Evolutionary conservation across 2,113 vertebrate species (phyloP).

Genomic region (Scomber colias): DNA sequence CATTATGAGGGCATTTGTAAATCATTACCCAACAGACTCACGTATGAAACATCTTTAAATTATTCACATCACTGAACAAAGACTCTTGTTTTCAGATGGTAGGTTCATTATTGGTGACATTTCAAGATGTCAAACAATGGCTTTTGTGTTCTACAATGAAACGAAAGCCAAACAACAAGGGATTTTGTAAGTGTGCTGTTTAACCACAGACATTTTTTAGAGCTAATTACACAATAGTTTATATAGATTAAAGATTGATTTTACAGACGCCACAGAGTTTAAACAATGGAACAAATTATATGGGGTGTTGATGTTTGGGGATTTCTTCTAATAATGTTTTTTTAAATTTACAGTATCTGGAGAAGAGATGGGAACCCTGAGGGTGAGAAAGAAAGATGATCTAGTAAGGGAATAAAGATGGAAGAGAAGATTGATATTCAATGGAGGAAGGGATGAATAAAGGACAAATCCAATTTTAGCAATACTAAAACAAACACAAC

Average conservation of each 20-base stretch:
- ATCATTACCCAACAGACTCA: slow-evolving; percentile 60
- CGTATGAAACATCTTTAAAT: slow-evolving; percentile 63
- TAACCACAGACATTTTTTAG: background rate
- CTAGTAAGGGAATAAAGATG: background rate
- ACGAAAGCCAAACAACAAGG: background rate
- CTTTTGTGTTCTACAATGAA: slow-evolving; percentile 10
- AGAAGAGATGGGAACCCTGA: background rate
- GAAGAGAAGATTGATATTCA: background rate
- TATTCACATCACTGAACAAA: slow-evolving; percentile 61
- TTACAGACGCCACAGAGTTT: background rate
- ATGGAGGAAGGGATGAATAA: background rate
- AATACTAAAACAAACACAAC: too few species aligned
- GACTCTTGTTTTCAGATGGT: slow-evolving; percentile 48
- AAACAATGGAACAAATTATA: background rate
- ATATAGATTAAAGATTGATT: background rate
- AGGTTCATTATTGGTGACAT: slow-evolving; percentile 28
- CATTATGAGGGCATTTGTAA: slow-evolving; percentile 31
- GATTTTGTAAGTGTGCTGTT: background rate
- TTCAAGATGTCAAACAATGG: slow-evolving; percentile 43
- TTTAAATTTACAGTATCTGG: background rate
- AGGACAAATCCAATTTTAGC: background rate
- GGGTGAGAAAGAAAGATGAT: background rate
- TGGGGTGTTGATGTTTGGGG: slow-evolving; percentile 17
- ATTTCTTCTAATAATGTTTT: slow-evolving; percentile 3
- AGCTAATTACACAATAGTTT: background rate